phyloP scores from a whole-genome alignment of 1,140 invertebrate species.

The Zaprionus inermis region DNA sequence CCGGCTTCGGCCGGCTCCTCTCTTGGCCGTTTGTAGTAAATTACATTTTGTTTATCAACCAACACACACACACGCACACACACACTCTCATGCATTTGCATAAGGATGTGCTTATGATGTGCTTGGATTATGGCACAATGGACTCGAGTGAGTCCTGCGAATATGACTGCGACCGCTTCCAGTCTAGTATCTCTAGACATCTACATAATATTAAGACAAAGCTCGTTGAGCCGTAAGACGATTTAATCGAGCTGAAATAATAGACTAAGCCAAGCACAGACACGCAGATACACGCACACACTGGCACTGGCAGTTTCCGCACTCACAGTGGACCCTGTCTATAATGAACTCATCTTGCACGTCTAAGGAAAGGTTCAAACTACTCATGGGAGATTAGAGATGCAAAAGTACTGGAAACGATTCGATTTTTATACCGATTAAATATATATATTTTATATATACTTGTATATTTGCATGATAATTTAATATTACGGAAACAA shows the following conservation, averaged over 20 bases:
- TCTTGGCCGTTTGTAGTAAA: conserved; percentile 63
- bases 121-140: conserved; percentile 74
- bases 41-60: conserved; percentile 81
- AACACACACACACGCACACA: conserved; percentile 43
- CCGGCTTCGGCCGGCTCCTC: conserved; percentile 29
- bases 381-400: neutral
- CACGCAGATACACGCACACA: conserved; percentile 22
- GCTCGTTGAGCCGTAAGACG: conserved; percentile 81
- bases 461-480: no score
- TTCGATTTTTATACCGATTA: no score
- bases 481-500: no score
- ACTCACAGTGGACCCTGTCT: conserved; percentile 31
- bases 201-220: conserved; percentile 82
- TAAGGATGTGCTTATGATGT: conserved; percentile 83
- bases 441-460: no score
- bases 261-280: conserved; percentile 64
- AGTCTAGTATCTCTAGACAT: conserved; percentile 68
- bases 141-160: conserved; percentile 38
- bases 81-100: conserved; percentile 62
- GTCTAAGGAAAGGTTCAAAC: neutral
- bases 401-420: no score
- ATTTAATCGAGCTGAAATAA: conserved; percentile 82
- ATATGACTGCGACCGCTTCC: conserved; percentile 15
- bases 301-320: neutral
- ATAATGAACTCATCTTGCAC: conserved; percentile 36